Percentiles rank a stretch among this genome's conserved stretches.
phyloP scores from a whole-genome alignment of 1,140 invertebrate species.

The Bombus ignitus region DNA sequence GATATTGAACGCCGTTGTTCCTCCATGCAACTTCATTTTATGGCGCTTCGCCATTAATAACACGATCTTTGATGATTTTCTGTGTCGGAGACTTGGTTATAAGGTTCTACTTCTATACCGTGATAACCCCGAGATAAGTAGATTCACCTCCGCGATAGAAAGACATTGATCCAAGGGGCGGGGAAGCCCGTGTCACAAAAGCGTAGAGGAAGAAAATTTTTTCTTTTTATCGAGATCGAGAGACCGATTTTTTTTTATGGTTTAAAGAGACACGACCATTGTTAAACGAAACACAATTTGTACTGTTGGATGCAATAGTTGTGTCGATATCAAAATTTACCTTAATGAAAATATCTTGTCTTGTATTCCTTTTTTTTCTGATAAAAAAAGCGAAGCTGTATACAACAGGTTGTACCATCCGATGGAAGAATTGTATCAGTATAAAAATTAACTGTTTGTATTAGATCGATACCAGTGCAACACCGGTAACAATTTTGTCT shows the following conservation, averaged over 20 bases:
- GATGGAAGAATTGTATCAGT: too few species aligned
- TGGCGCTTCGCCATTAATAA: background rate
- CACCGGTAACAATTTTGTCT: background rate
- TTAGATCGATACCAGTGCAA: too few species aligned
- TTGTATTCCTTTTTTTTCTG: too few species aligned
- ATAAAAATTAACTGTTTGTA: too few species aligned
- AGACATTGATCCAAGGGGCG: constrained; percentile 28
- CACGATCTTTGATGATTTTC: constrained; percentile 26
- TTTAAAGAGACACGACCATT: background rate
- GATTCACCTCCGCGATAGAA: constrained; percentile 1
- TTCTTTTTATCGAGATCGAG: background rate
- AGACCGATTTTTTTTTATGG: background rate
- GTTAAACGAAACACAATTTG: background rate
- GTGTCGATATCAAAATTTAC: too few species aligned
- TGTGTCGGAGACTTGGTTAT: background rate
- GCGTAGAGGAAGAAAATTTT: background rate
- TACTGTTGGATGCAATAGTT: too few species aligned
- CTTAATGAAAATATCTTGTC: background rate
- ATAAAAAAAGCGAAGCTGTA: background rate
- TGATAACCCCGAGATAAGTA: constrained; percentile 20
- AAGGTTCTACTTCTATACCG: background rate
- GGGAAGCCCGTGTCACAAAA: background rate
- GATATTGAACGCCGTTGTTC: background rate
- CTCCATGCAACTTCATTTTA: background rate
- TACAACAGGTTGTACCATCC: too few species aligned